These are phyloP conservation scores for Strix uralensis DNA, from an alignment of 2,113 vertebrate species.

Conservation along the genomic window DNA sequence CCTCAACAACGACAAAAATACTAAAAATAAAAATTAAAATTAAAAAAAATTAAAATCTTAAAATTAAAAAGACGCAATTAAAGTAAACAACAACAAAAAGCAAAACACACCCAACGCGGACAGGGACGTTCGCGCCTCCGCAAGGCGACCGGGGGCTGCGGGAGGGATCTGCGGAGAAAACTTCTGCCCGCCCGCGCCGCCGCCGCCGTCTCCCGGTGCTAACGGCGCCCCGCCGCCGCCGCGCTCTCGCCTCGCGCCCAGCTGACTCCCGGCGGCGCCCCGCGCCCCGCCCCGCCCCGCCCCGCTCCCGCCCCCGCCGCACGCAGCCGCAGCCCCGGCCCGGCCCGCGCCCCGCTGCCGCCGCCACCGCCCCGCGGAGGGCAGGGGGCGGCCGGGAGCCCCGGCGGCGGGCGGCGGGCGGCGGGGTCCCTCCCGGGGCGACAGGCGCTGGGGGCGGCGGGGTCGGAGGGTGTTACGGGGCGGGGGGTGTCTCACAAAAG, in stretches of 20 bases:
- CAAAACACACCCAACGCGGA: background rate
- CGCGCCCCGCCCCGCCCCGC: background rate
- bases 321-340: background rate
- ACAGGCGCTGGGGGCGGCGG: background rate
- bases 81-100: background rate
- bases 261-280: background rate
- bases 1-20: background rate
- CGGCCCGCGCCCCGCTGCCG: background rate
- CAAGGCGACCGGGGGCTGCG: background rate
- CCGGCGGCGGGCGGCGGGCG: too few species aligned
- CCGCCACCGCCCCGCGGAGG: constrained; percentile 16
- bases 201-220: background rate
- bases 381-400: background rate
- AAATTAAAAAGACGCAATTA: background rate
- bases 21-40: background rate
- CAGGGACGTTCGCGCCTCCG: background rate
- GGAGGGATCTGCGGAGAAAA: background rate
- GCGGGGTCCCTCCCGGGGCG: background rate
- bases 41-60: background rate
- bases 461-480: too few species aligned
- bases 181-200: background rate
- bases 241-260: background rate
- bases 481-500: background rate
- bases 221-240: background rate
- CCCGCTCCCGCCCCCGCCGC: constrained; percentile 44